Conservation (phyloP, 2,888 invertebrate genomes). For the Leptinotarsa peninsularis region DNA sequence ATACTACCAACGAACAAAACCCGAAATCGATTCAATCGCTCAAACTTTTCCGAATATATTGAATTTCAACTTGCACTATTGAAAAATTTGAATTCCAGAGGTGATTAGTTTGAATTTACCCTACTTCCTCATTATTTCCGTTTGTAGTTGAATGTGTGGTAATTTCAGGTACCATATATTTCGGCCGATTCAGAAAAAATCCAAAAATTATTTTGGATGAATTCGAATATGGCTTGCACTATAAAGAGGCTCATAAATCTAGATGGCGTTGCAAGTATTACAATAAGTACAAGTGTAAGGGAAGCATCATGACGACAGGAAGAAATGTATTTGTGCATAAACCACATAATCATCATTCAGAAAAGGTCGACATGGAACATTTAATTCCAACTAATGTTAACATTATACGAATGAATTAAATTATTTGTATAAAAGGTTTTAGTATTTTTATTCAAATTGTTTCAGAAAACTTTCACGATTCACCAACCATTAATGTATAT, state of each 20-base stretch:
- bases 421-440: not conserved
- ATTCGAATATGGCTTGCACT: conserved; percentile 49
- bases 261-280: conserved; percentile 52
- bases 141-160: not conserved
- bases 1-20: too few species aligned
- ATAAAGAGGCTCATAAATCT: conserved; percentile 40
- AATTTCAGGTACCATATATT: conserved; percentile 45
- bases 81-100: too few species aligned
- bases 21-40: too few species aligned
- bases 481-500: too few species aligned
- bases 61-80: too few species aligned
- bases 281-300: conserved; percentile 43
- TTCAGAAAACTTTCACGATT: too few species aligned
- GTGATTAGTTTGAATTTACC: too few species aligned
- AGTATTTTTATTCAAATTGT: too few species aligned
- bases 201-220: conserved; percentile 49
- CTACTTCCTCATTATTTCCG: not conserved
- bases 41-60: too few species aligned
- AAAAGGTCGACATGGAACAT: conserved; percentile 24
- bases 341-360: conserved; percentile 40
- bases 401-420: conserved; percentile 24
- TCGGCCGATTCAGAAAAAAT: conserved; percentile 51
- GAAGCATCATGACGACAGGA: conserved; percentile 44
- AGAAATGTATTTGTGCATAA: conserved; percentile 40
- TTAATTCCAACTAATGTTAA: conserved; percentile 23